Percentiles rank a stretch among this genome's conserved stretches.
Conservation (phyloP, 2,113 vertebrate species). For the Sterrhoptilus dennistouni region DNA sequence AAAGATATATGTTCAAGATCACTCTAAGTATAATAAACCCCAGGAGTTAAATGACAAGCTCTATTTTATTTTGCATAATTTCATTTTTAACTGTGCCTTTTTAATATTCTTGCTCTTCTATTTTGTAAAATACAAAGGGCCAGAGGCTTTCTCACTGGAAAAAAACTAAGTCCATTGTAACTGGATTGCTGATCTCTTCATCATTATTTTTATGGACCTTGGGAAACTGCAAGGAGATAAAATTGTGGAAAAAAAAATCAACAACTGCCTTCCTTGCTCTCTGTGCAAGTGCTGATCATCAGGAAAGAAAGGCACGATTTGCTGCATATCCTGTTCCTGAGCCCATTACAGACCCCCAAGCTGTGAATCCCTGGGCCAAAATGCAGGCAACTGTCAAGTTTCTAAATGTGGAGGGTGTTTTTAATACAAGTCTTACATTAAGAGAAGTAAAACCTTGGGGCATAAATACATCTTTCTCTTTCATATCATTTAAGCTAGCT, state of each 20-base stretch:
- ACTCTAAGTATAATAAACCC: not conserved
- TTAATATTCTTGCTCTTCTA: not conserved
- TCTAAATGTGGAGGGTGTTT: not conserved
- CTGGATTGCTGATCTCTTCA: not conserved
- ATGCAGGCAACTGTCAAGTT: not conserved
- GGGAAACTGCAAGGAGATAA: not conserved
- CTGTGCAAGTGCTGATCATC: not conserved
- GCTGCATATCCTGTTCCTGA: not conserved
- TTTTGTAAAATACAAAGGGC: not conserved
- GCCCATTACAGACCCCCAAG: not conserved
- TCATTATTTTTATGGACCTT: slow-evolving; percentile 6
- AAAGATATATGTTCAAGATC: not conserved
- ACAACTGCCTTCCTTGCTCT: not conserved
- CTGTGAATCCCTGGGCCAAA: not conserved
- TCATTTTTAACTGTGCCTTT: not conserved
- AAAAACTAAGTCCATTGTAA: not conserved
- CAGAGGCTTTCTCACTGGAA: not conserved
- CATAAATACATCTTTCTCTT: not conserved
- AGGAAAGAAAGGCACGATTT: not conserved
- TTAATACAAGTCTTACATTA: not conserved
- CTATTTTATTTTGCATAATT: not conserved
- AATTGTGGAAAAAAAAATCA: not conserved
- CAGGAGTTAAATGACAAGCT: not conserved
- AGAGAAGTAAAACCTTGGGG: not conserved
- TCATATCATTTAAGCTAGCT: not conserved